Evolutionary conservation across 2,113 vertebrate genomes (phyloP).

Genomic region (Pedetes capensis): DNA sequence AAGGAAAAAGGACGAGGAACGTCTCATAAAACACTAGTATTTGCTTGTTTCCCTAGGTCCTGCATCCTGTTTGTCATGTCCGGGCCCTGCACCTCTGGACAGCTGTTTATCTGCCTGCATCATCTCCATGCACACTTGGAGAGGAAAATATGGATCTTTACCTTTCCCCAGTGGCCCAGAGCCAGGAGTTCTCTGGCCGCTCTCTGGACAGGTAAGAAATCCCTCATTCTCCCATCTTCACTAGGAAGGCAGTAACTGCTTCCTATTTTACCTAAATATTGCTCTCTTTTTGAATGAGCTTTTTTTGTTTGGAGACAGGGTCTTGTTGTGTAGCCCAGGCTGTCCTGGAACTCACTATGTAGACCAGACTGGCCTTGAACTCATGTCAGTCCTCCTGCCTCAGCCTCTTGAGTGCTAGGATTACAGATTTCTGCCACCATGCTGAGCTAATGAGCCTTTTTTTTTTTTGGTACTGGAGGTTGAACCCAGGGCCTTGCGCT

Average conservation of each 20-base stretch:
- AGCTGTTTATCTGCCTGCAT: constrained; percentile 95
- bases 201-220: constrained; percentile 92
- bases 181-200: constrained; percentile 92
- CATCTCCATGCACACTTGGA: constrained; percentile 93
- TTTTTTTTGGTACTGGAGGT: no score
- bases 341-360: no score
- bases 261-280: background rate
- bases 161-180: constrained; percentile 87
- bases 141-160: constrained; percentile 95
- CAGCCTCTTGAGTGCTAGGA: no score
- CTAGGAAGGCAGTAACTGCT: background rate
- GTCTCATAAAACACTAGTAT: background rate
- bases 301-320: no score
- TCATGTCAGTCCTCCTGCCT: no score
- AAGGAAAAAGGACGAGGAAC: background rate
- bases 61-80: constrained; percentile 98
- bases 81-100: constrained; percentile 97
- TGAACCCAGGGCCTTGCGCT: no score
- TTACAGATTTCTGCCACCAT: no score
- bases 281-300: background rate
- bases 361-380: no score
- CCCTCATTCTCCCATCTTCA: background rate
- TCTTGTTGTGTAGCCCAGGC: no score
- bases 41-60: constrained; percentile 84
- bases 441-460: no score